Evolutionary conservation across 1,140 invertebrate genomes (phyloP).

Genomic region (Halictus rubicundus): DNA sequence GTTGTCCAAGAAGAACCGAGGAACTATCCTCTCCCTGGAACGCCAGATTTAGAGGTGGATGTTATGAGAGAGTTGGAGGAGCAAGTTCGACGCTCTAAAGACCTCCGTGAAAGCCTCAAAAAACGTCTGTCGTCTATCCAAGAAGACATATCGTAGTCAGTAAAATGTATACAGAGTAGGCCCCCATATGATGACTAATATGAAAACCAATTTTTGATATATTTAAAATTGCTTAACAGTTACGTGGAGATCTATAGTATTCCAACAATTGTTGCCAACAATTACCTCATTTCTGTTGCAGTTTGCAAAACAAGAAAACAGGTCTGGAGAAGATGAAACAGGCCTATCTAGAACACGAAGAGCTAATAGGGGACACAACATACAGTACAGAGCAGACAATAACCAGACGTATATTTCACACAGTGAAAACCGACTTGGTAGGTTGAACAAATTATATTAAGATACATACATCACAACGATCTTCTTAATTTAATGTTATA

Average conservation of each 20-base stretch:
- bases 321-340: conserved; percentile 68
- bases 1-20: conserved; percentile 55
- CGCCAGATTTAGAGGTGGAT: conserved; percentile 60
- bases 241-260: background rate
- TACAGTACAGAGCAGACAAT: conserved; percentile 52
- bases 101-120: conserved; percentile 36
- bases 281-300: conserved; percentile 40
- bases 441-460: conserved; percentile 19
- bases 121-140: conserved; percentile 43
- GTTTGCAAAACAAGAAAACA: conserved; percentile 66
- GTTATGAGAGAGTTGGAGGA: conserved; percentile 59
- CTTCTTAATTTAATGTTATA: conserved; percentile 43
- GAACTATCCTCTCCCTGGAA: conserved; percentile 64
- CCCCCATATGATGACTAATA: no score
- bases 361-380: conserved; percentile 49
- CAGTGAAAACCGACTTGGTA: conserved; percentile 71
- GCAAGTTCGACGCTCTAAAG: conserved; percentile 40
- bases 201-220: no score
- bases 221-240: no score
- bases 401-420: conserved; percentile 56
- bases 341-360: conserved; percentile 41
- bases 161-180: background rate
- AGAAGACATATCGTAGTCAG: conserved; percentile 64
- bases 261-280: background rate
- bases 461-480: background rate